Evolutionary conservation across 2,888 invertebrate species (phyloP), one percentile per base, ranked within the genome.

Genomic region (Rhingia campestris): DNA sequence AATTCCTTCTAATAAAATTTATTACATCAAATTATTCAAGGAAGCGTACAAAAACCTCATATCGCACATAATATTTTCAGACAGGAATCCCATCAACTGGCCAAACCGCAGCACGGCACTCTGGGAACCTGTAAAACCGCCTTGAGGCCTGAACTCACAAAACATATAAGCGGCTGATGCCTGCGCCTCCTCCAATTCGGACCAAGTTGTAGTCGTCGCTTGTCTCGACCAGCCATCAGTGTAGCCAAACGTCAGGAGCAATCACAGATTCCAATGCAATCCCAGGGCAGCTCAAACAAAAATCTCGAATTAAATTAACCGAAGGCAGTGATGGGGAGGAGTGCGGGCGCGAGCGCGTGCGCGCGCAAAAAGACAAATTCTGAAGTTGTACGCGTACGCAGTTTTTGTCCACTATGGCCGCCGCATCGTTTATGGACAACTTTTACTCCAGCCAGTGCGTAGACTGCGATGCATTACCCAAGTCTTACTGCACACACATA

Each of bases 31-130:
- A 84, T 84, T 84, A 84, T 84, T 84, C 84, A 84, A 82, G 74
- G 70, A 75, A 75, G 56, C 79, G 6, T 53, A 63, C 67, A 84
- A 84, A 84, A 84, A 84, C 80, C 74, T 75, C 80, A 84, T 84
- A 84, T 84, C 84, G 84, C 84, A 84, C 84, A 84, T 84, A 84
- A 80, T 80, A 84, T 84, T 84, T 84, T 84, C 75, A 84, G 84
- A 84, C 84, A 84, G 84, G 80, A 84, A 80, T 84, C 80, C 74
- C 80, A 84, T 80, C 63, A 63, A 56, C 66, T 81, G 70, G 61
- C 56, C 45, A 56, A 6, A 12, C 39, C 33, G 35, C 74, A 64
- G n/a, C 49, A 47, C 7, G 49, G 32, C 14, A n/a, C 58, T 47
- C 51, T 59, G 70, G 64, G 64, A 80, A 80, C 84, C 80, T 75